Conservation (phyloP, 2,888 invertebrate species). For the Desoria tigrina region DNA sequence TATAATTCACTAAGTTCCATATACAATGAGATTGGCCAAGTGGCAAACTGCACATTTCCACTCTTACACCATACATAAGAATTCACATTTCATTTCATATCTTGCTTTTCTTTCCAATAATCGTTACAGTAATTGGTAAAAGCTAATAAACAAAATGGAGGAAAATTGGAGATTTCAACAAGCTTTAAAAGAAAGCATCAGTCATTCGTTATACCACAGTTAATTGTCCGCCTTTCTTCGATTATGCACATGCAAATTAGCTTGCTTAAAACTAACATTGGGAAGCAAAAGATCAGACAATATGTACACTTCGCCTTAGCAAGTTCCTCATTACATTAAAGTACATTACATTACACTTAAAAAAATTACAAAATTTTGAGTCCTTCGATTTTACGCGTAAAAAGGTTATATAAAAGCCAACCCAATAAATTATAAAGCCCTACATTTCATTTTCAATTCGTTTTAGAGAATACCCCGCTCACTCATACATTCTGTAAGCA, state of each 20-base stretch:
- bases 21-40: slow-evolving; percentile 16
- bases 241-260: slow-evolving; percentile 25
- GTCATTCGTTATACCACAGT: slow-evolving; percentile 36
- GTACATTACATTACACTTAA: slow-evolving; percentile 28
- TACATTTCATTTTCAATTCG: slow-evolving; percentile 15
- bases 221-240: slow-evolving; percentile 31
- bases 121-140: slow-evolving; percentile 10
- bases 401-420: slow-evolving; percentile 29
- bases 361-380: slow-evolving; percentile 36
- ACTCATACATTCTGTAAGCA: slow-evolving; percentile 28
- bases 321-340: slow-evolving; percentile 21
- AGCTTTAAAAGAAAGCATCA: slow-evolving; percentile 32
- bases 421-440: slow-evolving; percentile 25
- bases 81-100: slow-evolving; percentile 11
- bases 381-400: slow-evolving; percentile 22
- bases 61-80: slow-evolving; percentile 10
- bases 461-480: slow-evolving; percentile 20
- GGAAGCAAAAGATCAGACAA: slow-evolving; percentile 21
- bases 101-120: neutral
- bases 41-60: slow-evolving; percentile 12
- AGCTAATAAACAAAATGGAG: slow-evolving; percentile 14
- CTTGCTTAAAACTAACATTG: slow-evolving; percentile 3
- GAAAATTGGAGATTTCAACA: slow-evolving; percentile 16
- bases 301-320: slow-evolving; percentile 16
- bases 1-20: slow-evolving; percentile 13